Evolutionary conservation across 2,888 invertebrate genomes (phyloP).

Genomic region (Erebia palarica): DNA sequence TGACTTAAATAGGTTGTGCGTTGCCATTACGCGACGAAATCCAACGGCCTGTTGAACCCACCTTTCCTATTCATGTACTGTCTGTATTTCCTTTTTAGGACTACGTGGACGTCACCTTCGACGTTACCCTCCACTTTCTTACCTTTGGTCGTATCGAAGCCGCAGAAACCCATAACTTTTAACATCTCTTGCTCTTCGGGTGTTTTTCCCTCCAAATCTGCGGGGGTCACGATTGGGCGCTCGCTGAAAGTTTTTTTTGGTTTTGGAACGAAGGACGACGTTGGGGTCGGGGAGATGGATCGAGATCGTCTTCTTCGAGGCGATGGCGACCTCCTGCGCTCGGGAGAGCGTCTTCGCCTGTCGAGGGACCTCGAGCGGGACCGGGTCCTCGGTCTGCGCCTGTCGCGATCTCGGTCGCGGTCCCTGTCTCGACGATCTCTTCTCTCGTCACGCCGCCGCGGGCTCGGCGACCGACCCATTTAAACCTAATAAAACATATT

Average conservation of each 20-base stretch:
- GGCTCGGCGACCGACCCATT: constrained; percentile 79
- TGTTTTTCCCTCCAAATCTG: constrained; percentile 94
- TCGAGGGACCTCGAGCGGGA: constrained; percentile 74
- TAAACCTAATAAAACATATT: constrained; percentile 44
- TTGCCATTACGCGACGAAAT: constrained; percentile 91
- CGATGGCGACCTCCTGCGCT: constrained; percentile 56
- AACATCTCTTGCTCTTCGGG: constrained; percentile 97
- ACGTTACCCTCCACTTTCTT: constrained; percentile 97
- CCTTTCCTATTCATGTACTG: constrained; percentile 99
- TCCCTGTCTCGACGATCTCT: constrained; percentile 53
- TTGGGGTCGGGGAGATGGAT: constrained; percentile 64
- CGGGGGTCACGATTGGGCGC: constrained; percentile 87
- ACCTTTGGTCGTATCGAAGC: constrained; percentile 97
- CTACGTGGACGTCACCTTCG: constrained; percentile 96
- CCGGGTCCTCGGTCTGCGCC: constrained; percentile 67
- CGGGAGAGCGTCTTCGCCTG: constrained; percentile 73
- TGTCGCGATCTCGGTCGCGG: constrained; percentile 70
- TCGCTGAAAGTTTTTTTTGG: constrained; percentile 75
- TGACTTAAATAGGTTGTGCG: constrained; percentile 40
- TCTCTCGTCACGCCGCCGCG: constrained; percentile 71
- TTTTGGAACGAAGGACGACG: constrained; percentile 67
- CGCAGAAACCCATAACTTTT: constrained; percentile 97
- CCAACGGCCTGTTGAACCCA: constrained; percentile 98
- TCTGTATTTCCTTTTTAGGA: constrained; percentile 96
- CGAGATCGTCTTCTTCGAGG: constrained; percentile 61